Conservation (phyloP, 2,888 invertebrate genomes). For the Glyphotaelius pellucidus region DNA sequence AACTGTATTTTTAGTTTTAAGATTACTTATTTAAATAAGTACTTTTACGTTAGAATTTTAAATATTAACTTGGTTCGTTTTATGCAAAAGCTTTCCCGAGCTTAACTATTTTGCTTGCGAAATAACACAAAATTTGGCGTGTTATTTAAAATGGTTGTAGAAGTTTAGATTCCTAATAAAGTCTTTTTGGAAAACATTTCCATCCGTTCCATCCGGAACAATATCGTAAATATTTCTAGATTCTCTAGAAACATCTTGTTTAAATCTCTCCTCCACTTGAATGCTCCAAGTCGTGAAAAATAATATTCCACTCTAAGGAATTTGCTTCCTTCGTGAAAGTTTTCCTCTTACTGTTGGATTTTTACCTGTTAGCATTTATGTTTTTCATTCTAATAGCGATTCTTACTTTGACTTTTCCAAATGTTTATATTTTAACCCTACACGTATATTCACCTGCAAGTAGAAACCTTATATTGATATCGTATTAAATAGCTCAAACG, state of each 20-base stretch:
- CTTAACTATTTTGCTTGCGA: neutral
- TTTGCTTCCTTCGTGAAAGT: neutral
- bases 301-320: constrained; percentile 27
- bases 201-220: neutral
- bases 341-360: neutral
- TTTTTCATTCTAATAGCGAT: neutral
- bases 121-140: neutral
- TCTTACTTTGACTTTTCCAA: neutral
- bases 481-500: too few relatives aligned
- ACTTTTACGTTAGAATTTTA: too few relatives aligned
- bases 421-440: neutral
- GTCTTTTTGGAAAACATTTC: neutral
- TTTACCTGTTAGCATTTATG: neutral
- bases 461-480: too few relatives aligned
- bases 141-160: neutral
- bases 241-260: neutral
- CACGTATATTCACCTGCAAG: neutral
- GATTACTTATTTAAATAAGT: too few relatives aligned
- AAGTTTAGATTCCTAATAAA: neutral
- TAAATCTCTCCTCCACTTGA: constrained; percentile 10
- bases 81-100: neutral
- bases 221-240: constrained; percentile 22
- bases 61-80: neutral
- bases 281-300: constrained; percentile 23
- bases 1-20: too few relatives aligned